These are phyloP conservation scores for Lochmaea capreae DNA, from an alignment of 2,888 invertebrate genomes.

Conservation along the genomic window DNA sequence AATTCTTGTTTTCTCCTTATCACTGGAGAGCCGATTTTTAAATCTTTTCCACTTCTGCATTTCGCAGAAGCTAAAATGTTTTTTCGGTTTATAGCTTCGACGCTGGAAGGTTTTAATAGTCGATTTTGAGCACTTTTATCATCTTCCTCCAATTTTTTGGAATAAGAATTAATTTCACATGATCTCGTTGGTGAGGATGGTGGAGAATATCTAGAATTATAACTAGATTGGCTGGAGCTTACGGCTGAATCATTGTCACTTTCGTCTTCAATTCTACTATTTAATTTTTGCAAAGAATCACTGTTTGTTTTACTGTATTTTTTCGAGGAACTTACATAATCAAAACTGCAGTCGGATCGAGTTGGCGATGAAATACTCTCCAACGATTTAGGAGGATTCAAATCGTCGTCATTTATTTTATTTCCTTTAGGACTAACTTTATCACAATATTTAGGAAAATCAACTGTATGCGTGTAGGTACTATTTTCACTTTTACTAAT, in stretches of 20 bases:
- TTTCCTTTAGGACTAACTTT: slow-evolving; percentile 45
- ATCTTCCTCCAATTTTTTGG: slow-evolving; percentile 48
- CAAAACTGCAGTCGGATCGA: slow-evolving; percentile 71
- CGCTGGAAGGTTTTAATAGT: slow-evolving; percentile 81
- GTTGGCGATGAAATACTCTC: slow-evolving; percentile 72
- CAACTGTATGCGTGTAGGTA: slow-evolving; percentile 43
- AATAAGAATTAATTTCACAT: slow-evolving; percentile 43
- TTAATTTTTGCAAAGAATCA: slow-evolving; percentile 39
- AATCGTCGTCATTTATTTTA: slow-evolving; percentile 50
- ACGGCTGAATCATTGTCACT: slow-evolving; percentile 91
- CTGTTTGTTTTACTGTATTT: slow-evolving; percentile 36
- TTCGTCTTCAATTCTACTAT: slow-evolving; percentile 68
- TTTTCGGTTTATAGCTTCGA: slow-evolving; percentile 86
- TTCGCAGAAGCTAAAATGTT: slow-evolving; percentile 89
- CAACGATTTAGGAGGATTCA: slow-evolving; percentile 68
- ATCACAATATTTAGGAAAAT: slow-evolving; percentile 45
- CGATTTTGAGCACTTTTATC: slow-evolving; percentile 66
- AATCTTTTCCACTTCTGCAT: slow-evolving; percentile 83
- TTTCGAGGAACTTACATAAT: slow-evolving; percentile 61
- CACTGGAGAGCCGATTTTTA: slow-evolving; percentile 77
- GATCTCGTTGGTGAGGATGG: slow-evolving; percentile 72
- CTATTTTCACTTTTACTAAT: slow-evolving; percentile 47
- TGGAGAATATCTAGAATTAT: slow-evolving; percentile 81
- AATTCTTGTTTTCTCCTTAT: slow-evolving; percentile 76
- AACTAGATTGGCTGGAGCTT: slow-evolving; percentile 85